Base-by-base conservation (phyloP, 2,888 invertebrate genomes). In the Chaetoderma sp. region DNA sequence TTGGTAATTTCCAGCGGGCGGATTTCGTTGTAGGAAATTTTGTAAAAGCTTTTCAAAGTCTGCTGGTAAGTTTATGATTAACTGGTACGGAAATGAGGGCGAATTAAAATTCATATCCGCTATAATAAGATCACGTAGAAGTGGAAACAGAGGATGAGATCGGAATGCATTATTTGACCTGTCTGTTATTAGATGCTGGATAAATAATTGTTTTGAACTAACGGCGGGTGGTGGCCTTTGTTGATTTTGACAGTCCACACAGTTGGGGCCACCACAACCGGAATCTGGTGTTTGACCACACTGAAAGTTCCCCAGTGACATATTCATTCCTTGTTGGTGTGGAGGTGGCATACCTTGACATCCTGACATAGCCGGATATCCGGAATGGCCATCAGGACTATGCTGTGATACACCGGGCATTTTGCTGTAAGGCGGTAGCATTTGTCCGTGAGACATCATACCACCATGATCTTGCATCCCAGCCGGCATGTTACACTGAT, bases 31-130 rank as follows among this genome's bases (percentile, higher is more conserved):
- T 27, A 83, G 70, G 69, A 82, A 86, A 72, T 85, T 86, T 71
- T 83, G 81, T 58, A 86, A 75, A 47, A 86, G 76, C 65, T 78
- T 81, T 63, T 83, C 81, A 63, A 86, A 85, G 66, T 85, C 84
- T 10, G 79, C 73, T 1, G 86, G 85, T 65, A 86, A 66, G 68
- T 83, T 80, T 44, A 79, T 79, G 58, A 85, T 84, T 25, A 85
- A 77, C 66, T 80, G 81, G 70, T 84, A 84, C 33, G 84, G 86
- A 67, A 85, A 85, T 57, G 78, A 75, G 6, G 85, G 84, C 4
- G 79, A 77, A 61, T 79, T 77, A 66, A 85, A 85, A 74, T 85
- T 86, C 83, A 84, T 83, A 70, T 85, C 85, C 16, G 85, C 85
- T 56, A 86, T 84, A 65, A 85, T 83, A 67, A 86, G 74, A 65